phyloP scores from a whole-genome alignment of 2,797 vertebrate species.

The Pangasius larnaudii region DNA sequence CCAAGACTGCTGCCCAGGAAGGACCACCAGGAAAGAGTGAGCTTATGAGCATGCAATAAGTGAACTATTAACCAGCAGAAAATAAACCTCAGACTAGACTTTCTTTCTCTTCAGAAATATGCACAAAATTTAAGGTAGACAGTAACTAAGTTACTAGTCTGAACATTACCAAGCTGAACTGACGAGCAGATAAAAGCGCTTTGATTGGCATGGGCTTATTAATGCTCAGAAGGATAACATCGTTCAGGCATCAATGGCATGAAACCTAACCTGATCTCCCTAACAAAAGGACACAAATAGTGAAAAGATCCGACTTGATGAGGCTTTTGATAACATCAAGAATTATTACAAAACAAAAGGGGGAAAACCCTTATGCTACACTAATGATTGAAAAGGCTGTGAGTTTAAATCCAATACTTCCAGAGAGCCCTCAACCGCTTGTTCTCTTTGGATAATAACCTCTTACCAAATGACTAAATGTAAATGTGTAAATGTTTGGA shows the following conservation, averaged over 20 bases:
- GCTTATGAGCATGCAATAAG: not conserved
- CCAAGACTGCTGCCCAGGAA: not conserved
- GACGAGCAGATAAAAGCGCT: not conserved
- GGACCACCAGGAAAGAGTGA: no score
- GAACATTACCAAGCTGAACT: not conserved
- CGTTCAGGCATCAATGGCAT: not conserved
- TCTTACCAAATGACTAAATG: not conserved
- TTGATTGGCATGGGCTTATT: not conserved
- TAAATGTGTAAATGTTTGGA: not conserved
- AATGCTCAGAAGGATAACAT: not conserved
- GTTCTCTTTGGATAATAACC: not conserved
- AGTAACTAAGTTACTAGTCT: not conserved
- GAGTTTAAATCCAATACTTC: no score
- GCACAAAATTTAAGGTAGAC: not conserved
- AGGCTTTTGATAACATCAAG: not conserved
- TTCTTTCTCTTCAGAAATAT: no score
- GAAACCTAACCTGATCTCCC: not conserved
- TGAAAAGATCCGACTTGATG: not conserved
- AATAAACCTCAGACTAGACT: not conserved
- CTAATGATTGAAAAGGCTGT: not conserved
- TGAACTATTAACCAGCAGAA: conserved; percentile 8
- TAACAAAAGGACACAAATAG: not conserved
- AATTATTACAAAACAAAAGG: not conserved
- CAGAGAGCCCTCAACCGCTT: not conserved
- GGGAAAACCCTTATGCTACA: not conserved